A percentile compares a stretch with the other conserved stretches of the same genome.
Conservation (phyloP, 2,888 invertebrate genomes). For the Limenitis camilla region DNA sequence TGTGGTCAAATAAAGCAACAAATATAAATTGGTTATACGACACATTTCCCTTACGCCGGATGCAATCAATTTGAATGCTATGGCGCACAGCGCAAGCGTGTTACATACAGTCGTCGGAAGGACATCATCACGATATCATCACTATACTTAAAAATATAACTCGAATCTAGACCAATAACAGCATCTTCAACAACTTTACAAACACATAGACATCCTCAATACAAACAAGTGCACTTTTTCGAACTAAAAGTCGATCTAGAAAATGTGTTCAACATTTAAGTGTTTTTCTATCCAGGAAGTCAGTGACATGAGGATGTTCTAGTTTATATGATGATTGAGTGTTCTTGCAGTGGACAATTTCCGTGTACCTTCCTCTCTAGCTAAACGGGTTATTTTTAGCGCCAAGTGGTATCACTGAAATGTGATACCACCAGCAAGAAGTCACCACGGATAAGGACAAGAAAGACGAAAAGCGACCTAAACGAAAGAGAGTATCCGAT, state of each 20-base stretch:
- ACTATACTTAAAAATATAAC: constrained; percentile 15
- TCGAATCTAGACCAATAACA: not conserved
- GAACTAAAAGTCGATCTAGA: too few relatives aligned
- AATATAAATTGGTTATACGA: constrained; percentile 70
- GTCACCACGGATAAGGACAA: constrained; percentile 56
- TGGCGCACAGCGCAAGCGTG: constrained; percentile 48
- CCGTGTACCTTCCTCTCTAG: not conserved
- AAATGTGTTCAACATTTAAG: not conserved
- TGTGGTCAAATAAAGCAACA: constrained; percentile 64
- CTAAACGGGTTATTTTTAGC: constrained; percentile 8
- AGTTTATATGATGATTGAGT: constrained; percentile 5
- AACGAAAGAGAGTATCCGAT: constrained; percentile 61
- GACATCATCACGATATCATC: constrained; percentile 37
- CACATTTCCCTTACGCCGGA: constrained; percentile 73
- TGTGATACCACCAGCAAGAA: constrained; percentile 62
- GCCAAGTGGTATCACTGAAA: constrained; percentile 60
- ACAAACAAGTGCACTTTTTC: too few relatives aligned
- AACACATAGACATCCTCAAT: too few relatives aligned
- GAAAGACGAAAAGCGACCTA: constrained; percentile 52
- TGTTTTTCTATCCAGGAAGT: constrained; percentile 5
- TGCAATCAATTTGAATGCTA: constrained; percentile 65
- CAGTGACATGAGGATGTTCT: constrained; percentile 4
- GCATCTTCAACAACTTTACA: too few relatives aligned
- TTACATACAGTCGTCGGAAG: constrained; percentile 48
- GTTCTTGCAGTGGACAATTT: constrained; percentile 3